Percentiles rank a stretch among this genome's conserved stretches.
These are phyloP conservation scores for Lepidonotus clava DNA, from an alignment of 2,888 invertebrate genomes.

Conservation along the genomic window DNA sequence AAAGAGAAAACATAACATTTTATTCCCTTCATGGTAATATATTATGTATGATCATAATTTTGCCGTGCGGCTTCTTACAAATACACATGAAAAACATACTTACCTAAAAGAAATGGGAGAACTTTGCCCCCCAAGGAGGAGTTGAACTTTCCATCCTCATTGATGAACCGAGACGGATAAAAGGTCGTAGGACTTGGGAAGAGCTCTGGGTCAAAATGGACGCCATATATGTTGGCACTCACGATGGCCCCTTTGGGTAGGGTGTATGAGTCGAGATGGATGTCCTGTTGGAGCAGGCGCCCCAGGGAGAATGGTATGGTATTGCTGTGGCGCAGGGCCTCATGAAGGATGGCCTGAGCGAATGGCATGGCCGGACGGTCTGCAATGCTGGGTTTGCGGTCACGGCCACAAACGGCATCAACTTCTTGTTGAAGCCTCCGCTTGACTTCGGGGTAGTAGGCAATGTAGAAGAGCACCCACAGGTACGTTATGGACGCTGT, in stretches of 20 bases:
- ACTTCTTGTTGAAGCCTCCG: not conserved
- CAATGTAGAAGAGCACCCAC: slow-evolving; percentile 3
- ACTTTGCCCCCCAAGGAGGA: not conserved
- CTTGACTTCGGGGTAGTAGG: not conserved
- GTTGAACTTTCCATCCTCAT: not conserved
- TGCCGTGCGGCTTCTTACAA: no score
- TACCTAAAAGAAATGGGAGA: not conserved
- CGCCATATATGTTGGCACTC: not conserved
- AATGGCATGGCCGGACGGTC: not conserved
- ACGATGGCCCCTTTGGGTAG: not conserved
- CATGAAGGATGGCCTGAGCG: not conserved
- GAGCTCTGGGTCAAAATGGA: not conserved
- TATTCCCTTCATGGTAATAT: no score
- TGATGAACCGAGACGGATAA: not conserved
- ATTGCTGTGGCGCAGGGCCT: not conserved
- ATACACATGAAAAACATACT: not conserved
- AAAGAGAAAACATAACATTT: no score
- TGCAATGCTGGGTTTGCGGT: not conserved
- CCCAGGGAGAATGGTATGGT: not conserved
- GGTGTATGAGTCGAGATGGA: not conserved
- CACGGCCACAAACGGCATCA: not conserved
- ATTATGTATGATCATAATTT: no score
- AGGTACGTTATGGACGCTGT: not conserved
- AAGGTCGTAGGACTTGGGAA: not conserved
- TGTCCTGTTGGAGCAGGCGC: not conserved